phyloP scores from a whole-genome alignment of 2,797 vertebrate species.

The Onychomys leucogaster region DNA sequence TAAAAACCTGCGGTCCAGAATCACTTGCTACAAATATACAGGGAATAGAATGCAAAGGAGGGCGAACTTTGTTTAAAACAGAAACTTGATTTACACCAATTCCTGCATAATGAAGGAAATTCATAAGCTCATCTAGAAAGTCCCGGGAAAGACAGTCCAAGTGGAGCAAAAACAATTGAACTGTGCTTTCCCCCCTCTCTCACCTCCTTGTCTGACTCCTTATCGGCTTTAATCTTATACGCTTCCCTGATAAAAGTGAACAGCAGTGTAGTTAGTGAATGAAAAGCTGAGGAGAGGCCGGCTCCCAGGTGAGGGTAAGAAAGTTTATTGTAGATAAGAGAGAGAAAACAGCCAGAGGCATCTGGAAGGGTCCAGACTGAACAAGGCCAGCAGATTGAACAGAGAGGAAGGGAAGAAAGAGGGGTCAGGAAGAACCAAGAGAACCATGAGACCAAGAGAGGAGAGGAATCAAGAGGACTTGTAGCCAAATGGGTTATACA shows the following conservation, averaged over 20 bases:
- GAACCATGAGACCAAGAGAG: neutral
- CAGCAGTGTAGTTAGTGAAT: neutral
- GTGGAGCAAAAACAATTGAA: neutral
- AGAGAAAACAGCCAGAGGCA: neutral
- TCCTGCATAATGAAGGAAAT: neutral
- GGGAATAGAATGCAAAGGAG: neutral
- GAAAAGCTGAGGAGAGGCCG: neutral
- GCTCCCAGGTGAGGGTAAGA: neutral
- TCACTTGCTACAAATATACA: neutral
- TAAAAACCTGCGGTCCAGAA: neutral
- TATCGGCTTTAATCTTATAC: neutral
- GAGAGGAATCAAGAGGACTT: neutral
- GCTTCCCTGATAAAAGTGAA: neutral
- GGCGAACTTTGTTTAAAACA: neutral
- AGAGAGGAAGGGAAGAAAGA: neutral
- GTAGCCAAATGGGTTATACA: neutral
- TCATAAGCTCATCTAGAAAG: neutral
- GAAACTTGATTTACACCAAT: neutral
- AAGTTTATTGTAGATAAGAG: neutral
- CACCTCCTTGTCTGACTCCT: neutral
- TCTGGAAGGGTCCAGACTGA: neutral
- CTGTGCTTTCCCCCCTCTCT: neutral
- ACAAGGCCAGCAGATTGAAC: neutral
- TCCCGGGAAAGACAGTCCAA: neutral
- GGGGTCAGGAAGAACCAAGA: neutral